A percentile compares a stretch with the other conserved stretches of the same genome.
These are phyloP conservation scores for Troides helena DNA, from an alignment of 2,888 invertebrate genomes.

Conservation along the genomic window DNA sequence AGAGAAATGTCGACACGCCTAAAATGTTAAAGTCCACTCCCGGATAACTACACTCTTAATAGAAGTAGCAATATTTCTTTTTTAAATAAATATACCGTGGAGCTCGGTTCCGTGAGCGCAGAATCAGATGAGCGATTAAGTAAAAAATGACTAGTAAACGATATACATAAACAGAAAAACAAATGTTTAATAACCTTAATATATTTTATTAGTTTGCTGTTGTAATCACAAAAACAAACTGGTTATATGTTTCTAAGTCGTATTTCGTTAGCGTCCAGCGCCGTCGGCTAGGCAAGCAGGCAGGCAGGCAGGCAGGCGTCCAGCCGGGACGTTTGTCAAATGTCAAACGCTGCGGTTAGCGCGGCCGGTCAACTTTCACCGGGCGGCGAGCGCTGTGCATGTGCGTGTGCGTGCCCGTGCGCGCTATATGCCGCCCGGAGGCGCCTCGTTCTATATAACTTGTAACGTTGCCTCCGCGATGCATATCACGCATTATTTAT, in stretches of 20 bases:
- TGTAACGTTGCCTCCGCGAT: constrained; percentile 21
- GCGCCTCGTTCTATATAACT: constrained; percentile 31
- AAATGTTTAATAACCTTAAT: neutral
- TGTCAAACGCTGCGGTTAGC: constrained; percentile 47
- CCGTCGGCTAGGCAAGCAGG: constrained; percentile 36
- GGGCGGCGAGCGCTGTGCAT: constrained; percentile 40
- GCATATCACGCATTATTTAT: neutral
- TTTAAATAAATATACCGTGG: too few relatives aligned
- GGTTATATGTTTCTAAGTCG: constrained; percentile 1
- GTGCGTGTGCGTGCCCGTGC: constrained; percentile 34
- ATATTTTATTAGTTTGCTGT: neutral
- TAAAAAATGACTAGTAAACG: neutral
- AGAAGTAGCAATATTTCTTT: too few relatives aligned
- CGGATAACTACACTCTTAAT: too few relatives aligned
- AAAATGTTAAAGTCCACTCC: too few relatives aligned
- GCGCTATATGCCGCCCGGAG: constrained; percentile 12
- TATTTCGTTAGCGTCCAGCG: constrained; percentile 7
- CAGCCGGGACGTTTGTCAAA: constrained; percentile 50
- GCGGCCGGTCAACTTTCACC: constrained; percentile 62
- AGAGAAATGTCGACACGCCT: too few relatives aligned
- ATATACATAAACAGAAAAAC: neutral
- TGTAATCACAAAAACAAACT: constrained; percentile 1
- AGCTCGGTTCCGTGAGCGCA: too few relatives aligned
- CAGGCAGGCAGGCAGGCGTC: constrained; percentile 37
- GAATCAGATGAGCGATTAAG: too few relatives aligned